Conservation (phyloP, 1,140 invertebrate genomes). For the Diachasma alloeum region DNA sequence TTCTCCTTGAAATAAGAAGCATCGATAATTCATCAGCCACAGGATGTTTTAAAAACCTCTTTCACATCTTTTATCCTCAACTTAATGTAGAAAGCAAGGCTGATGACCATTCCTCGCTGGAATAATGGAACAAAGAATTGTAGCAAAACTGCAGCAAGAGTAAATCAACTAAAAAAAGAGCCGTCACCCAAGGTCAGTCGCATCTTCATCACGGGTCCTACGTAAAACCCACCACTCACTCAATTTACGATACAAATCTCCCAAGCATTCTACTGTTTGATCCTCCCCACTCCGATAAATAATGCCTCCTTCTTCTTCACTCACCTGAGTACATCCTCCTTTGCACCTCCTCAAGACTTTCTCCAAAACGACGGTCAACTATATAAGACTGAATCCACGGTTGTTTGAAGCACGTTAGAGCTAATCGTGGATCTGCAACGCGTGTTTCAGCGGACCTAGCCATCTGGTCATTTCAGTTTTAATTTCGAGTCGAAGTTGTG, state of each 20-base stretch:
- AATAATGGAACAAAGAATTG: background rate
- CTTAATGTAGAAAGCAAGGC: too few species aligned
- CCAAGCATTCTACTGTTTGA: background rate
- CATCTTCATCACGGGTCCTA: background rate
- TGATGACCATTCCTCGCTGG: background rate
- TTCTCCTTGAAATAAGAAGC: too few species aligned
- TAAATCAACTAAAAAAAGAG: background rate
- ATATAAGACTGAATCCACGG: constrained; percentile 60
- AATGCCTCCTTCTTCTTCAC: constrained; percentile 33
- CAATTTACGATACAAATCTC: constrained; percentile 6
- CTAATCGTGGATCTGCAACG: constrained; percentile 49
- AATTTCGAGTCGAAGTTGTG: background rate
- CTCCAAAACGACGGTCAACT: constrained; percentile 63
- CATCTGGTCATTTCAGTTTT: background rate
- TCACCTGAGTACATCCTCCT: constrained; percentile 52
- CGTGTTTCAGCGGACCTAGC: background rate
- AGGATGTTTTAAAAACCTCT: too few species aligned
- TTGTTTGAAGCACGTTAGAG: constrained; percentile 63
- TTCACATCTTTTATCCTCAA: too few species aligned
- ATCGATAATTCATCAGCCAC: too few species aligned
- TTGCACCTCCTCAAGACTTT: constrained; percentile 55
- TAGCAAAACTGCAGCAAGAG: background rate
- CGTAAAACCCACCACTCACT: background rate
- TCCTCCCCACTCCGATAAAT: constrained; percentile 29
- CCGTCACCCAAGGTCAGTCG: background rate